Base-by-base conservation (phyloP, 2,797 vertebrate species). In the Megaceryle alcyon region DNA sequence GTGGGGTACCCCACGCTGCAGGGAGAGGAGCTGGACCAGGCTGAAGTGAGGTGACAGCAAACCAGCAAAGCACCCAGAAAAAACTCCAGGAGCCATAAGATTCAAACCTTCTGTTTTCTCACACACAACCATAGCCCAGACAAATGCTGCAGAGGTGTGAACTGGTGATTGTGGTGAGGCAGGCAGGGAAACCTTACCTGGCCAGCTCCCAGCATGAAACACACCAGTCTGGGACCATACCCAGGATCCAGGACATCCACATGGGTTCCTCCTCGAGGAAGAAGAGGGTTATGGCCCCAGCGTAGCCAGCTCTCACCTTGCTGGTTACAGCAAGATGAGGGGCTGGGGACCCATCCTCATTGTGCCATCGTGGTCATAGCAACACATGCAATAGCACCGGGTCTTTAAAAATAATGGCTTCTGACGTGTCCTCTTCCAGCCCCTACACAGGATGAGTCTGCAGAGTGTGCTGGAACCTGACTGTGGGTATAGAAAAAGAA, bases 321-420 rank as follows among this genome's bases (percentile, higher is more conserved):
- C 22, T 14, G 14, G 7, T 18, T 19, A 6, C 1, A 56, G 31
- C 54, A 56, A n/a, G 31, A 56, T 12, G 31, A 56, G 31, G 54
- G 19, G 12, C 44, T 51, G 41, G 21, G 59, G 11, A 17, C 35
- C 29, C 0, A 9, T 14, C 57, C 77, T 33, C 2, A 0, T n/a
- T 5, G 43, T 25, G 35, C 29, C 25, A 1, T 35, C 5, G 14
- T 2, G 9, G 14, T 14, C 39, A 39, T 8, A 20, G 46, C 56
- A 46, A 8, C 56, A 25, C 19, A 2, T 1, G 12, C 19, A 2
- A 10, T 0, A 33, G 48, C 39, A 16, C 39, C 1, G 0, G 33
- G 6, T 16, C 48, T 39, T 53, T 39, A 51, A 23, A 48, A 13
- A 31, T 29, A n/a, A 19, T 6, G 19, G n/a, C 44, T 23, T 39